These are phyloP conservation scores for Habrosyne pyritoides DNA, from an alignment of 2,888 invertebrate genomes.

Conservation along the genomic window DNA sequence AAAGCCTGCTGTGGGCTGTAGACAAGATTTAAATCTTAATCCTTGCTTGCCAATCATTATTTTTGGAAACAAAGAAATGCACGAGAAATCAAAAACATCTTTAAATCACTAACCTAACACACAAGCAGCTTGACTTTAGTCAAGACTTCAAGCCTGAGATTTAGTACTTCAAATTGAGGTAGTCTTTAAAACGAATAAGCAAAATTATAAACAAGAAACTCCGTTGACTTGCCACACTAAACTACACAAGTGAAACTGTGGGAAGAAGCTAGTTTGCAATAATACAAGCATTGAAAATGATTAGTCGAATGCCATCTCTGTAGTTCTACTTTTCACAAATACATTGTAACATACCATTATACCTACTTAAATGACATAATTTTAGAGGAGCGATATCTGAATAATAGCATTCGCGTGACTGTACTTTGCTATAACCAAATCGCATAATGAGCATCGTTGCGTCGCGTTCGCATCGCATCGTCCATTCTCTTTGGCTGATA, in stretches of 20 bases:
- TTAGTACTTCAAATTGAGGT: too few species aligned
- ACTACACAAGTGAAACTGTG: not conserved
- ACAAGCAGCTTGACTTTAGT: too few species aligned
- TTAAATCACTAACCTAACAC: too few species aligned
- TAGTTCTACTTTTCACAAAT: not conserved
- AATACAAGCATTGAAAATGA: not conserved
- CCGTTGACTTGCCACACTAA: too few species aligned
- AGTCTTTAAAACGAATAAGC: too few species aligned
- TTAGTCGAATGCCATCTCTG: not conserved
- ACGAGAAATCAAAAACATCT: too few species aligned
- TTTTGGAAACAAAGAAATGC: too few species aligned
- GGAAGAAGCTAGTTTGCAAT: not conserved
- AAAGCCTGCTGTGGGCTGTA: too few species aligned
- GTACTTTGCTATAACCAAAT: conserved; percentile 10
- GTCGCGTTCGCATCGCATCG: not conserved
- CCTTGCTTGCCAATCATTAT: too few species aligned
- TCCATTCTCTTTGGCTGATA: conserved; percentile 17
- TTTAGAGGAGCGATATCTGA: not conserved
- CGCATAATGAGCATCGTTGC: conserved; percentile 18
- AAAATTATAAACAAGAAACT: too few species aligned
- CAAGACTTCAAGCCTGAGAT: too few species aligned
- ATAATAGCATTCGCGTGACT: not conserved
- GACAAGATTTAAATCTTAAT: too few species aligned
- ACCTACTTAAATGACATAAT: not conserved
- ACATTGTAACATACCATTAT: not conserved